A percentile compares a stretch with the other conserved stretches of the same genome.
phyloP scores from a whole-genome alignment of 2,797 vertebrate genomes.

The Sciurus carolinensis region DNA sequence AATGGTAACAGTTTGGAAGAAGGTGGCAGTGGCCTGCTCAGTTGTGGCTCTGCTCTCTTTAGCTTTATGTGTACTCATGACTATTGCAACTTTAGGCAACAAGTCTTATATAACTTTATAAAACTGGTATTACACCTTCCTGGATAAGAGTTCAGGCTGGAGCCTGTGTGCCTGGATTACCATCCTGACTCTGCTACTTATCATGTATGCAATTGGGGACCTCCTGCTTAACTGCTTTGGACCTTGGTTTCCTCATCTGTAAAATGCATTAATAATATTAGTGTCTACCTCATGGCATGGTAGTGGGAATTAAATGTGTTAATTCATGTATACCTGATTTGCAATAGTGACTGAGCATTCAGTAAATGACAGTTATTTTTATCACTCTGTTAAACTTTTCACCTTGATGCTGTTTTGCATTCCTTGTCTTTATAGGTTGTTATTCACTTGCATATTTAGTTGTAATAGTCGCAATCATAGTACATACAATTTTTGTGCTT shows the following conservation, averaged over 20 bases:
- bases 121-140: neutral
- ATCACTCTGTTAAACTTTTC: constrained; percentile 31
- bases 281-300: neutral
- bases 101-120: constrained; percentile 21
- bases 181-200: constrained; percentile 13
- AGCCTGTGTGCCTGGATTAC: constrained; percentile 14
- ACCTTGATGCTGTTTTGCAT: constrained; percentile 22
- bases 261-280: constrained; percentile 34
- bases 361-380: neutral
- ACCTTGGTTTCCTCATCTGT: constrained; percentile 17
- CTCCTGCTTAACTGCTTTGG: constrained; percentile 23
- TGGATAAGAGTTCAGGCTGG: neutral
- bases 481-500: constrained; percentile 14
- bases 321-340: constrained; percentile 55
- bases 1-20: neutral
- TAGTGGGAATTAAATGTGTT: constrained; percentile 21
- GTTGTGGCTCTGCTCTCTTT: neutral
- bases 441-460: constrained; percentile 10
- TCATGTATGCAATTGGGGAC: neutral
- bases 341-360: neutral
- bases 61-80: neutral
- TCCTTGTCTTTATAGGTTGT: constrained; percentile 41
- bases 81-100: neutral
- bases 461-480: neutral
- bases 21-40: neutral